Conservation (phyloP, 2,797 vertebrate species). For the Anolis apletophallus region DNA sequence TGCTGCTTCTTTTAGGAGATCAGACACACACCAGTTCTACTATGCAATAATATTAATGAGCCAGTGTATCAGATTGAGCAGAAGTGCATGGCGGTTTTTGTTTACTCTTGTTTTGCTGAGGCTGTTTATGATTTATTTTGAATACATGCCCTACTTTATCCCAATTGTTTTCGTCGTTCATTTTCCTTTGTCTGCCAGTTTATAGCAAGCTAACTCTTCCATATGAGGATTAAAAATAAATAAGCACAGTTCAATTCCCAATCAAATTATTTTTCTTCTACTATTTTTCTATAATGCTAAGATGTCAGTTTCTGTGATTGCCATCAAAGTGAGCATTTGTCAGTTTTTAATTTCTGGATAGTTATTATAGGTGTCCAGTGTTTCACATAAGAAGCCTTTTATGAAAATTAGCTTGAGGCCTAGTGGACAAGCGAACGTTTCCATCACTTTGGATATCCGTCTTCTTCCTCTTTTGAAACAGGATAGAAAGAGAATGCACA, state of each 20-base stretch:
- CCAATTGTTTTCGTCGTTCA: neutral
- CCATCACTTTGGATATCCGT: slow-evolving; percentile 44
- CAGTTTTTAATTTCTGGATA: neutral
- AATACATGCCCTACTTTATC: neutral
- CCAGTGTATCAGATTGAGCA: neutral
- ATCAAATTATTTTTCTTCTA: neutral
- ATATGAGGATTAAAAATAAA: neutral
- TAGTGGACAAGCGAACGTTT: slow-evolving; percentile 17
- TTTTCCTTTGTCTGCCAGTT: neutral
- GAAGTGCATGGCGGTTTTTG: neutral
- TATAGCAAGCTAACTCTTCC: neutral
- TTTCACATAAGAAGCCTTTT: slow-evolving; percentile 48
- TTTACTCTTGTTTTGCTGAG: neutral
- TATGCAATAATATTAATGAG: neutral
- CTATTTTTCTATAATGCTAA: no score
- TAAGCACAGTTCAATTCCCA: neutral
- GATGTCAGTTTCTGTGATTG: neutral
- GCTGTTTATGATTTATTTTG: neutral
- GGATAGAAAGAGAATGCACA: slow-evolving; percentile 42
- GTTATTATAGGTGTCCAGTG: slow-evolving; percentile 9
- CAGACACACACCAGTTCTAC: neutral
- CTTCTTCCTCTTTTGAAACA: slow-evolving; percentile 31
- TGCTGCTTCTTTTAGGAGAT: neutral
- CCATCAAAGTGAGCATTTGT: neutral
- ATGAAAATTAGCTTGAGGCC: slow-evolving; percentile 7